These are phyloP conservation scores for Morpho helenor DNA, from an alignment of 2,888 invertebrate species.

Conservation along the genomic window DNA sequence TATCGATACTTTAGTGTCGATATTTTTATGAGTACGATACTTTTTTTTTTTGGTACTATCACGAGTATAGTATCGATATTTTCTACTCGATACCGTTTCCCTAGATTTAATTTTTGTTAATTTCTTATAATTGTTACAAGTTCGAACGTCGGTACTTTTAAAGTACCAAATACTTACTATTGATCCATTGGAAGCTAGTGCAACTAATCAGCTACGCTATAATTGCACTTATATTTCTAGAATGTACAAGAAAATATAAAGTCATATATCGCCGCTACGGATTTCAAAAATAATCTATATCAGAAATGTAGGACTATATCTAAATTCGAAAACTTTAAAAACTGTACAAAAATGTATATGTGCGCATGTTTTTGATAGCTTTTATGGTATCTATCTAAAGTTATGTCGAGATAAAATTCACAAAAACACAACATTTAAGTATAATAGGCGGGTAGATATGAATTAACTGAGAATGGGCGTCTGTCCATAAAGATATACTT, in stretches of 20 bases:
- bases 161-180: conserved; percentile 12
- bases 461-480: conserved; percentile 28
- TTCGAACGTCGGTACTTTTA: conserved; percentile 10
- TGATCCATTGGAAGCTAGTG: conserved; percentile 22
- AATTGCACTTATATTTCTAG: conserved; percentile 6
- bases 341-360: conserved; percentile 9
- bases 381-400: conserved; percentile 16
- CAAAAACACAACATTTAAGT: conserved; percentile 48
- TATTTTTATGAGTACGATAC: too few species aligned
- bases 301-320: conserved; percentile 4
- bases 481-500: neutral
- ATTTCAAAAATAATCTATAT: neutral
- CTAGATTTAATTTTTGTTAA: neutral
- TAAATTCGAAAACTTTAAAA: conserved; percentile 1
- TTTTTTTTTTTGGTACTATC: too few species aligned
- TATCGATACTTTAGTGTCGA: too few species aligned
- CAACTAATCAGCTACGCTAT: conserved; percentile 27
- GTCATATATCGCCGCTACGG: neutral
- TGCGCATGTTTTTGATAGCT: conserved; percentile 10
- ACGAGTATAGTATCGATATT: too few species aligned
- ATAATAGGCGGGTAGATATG: conserved; percentile 33
- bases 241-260: neutral
- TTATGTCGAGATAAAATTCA: conserved; percentile 34
- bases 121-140: conserved; percentile 15
- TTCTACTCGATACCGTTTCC: too few species aligned